Percentiles rank a stretch among this genome's conserved stretches.
These are phyloP conservation scores for Epizoanthus illoricatus DNA, from an alignment of 92 coral and sea anemone genomes.

Conservation along the genomic window DNA sequence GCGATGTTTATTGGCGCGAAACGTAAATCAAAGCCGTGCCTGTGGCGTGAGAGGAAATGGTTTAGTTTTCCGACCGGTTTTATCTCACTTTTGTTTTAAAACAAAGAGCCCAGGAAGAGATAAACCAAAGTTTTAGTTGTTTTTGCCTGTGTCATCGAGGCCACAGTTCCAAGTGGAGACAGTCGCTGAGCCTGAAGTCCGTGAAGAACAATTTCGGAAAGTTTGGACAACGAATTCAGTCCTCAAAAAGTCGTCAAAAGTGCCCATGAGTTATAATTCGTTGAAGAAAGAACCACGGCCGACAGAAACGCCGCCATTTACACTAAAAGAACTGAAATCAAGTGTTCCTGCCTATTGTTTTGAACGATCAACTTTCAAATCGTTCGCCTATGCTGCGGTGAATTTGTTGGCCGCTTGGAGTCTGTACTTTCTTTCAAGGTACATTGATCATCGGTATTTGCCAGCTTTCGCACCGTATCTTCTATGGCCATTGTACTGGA, in stretches of 20 bases:
- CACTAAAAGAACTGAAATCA: constrained; percentile 58
- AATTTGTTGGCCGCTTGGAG: constrained; percentile 38
- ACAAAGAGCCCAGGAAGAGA: background rate
- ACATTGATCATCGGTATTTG: constrained; percentile 41
- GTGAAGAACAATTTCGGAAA: no score
- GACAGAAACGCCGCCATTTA: constrained; percentile 53
- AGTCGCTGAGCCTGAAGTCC: no score
- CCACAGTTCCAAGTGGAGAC: no score
- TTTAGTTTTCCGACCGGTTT: background rate
- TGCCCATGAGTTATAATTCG: constrained; percentile 53
- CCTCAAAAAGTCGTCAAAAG: background rate
- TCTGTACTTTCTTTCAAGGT: constrained; percentile 30
- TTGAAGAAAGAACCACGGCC: constrained; percentile 52
- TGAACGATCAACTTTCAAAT: constrained; percentile 54
- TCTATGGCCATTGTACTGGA: constrained; percentile 63
- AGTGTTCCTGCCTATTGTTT: constrained; percentile 60
- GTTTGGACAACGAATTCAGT: no score
- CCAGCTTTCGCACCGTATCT: constrained; percentile 33
- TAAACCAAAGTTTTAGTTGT: background rate
- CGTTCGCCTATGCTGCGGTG: constrained; percentile 39
- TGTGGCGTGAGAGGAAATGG: background rate
- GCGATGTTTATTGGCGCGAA: constrained; percentile 19
- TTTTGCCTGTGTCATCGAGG: background rate
- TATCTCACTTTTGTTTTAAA: background rate
- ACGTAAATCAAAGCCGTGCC: background rate